Evolutionary conservation across 1,140 invertebrate species (phyloP).

Genomic region (Pectinophora gossypiella): DNA sequence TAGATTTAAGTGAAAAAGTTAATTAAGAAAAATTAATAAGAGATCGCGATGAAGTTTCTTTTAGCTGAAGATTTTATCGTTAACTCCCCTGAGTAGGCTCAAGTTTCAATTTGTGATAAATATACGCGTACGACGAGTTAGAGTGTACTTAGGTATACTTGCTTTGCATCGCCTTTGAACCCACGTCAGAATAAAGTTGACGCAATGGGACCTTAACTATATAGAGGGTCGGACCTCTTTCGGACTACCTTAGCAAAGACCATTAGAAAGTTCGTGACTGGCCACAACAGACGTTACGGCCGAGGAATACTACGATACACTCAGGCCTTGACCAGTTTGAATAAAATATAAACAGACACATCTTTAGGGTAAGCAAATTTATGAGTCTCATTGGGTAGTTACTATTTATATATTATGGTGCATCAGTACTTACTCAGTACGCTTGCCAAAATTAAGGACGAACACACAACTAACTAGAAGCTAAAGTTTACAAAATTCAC

Average conservation of each 20-base stretch:
- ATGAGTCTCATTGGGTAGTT: too few species aligned
- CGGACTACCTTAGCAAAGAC: constrained; percentile 28
- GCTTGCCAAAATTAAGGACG: too few species aligned
- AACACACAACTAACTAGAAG: too few species aligned
- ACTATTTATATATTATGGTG: too few species aligned
- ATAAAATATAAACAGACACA: too few species aligned
- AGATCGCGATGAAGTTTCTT: constrained; percentile 8
- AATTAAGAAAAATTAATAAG: not conserved
- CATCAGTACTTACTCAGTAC: too few species aligned
- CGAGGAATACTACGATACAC: too few species aligned
- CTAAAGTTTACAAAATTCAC: too few species aligned
- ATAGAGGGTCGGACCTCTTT: constrained; percentile 38
- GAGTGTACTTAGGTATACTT: constrained; percentile 20
- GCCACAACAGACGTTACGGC: too few species aligned
- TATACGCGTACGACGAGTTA: constrained; percentile 8
- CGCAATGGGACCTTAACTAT: constrained; percentile 46
- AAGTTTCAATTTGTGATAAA: not conserved
- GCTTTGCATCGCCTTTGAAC: constrained; percentile 31
- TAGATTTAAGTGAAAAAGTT: not conserved
- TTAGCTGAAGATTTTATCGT: constrained; percentile 1
- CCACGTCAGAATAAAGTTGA: constrained; percentile 48
- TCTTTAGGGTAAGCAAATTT: too few species aligned
- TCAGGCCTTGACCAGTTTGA: too few species aligned
- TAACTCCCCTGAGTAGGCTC: constrained; percentile 8
- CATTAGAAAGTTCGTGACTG: constrained; percentile 31